Conservation (phyloP, 2,113 vertebrate species). For the Lagopus leucura region DNA sequence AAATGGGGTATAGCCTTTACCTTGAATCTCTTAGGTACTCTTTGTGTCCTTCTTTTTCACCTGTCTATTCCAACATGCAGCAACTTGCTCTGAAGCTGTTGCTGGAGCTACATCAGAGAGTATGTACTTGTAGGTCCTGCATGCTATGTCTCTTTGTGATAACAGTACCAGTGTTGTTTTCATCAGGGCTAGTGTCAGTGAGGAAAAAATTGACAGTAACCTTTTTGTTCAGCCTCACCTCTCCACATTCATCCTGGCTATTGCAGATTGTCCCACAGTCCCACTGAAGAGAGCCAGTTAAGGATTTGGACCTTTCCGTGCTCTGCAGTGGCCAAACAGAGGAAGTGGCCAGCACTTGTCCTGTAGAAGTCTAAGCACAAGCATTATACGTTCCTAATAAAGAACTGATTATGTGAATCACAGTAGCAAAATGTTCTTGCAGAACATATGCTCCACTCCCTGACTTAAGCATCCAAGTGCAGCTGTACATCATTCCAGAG, state of each 20-base stretch:
- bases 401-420: conserved; percentile 41
- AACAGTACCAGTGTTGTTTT: rapidly evolving
- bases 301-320: not conserved
- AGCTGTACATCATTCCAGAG: not conserved
- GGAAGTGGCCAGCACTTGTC: not conserved
- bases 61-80: not conserved
- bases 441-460: conserved; percentile 11
- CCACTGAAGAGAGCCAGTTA: not conserved
- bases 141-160: not conserved
- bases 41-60: not conserved
- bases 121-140: not conserved
- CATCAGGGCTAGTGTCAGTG: not conserved
- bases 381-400: conserved; percentile 33
- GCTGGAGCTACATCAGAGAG: not conserved
- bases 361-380: not conserved
- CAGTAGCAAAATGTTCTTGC: conserved; percentile 51
- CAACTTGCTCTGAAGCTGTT: not conserved
- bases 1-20: not conserved
- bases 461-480: not conserved
- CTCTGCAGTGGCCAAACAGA: not conserved
- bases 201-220: not conserved
- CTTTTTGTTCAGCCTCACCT: not conserved
- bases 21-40: not conserved
- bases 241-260: not conserved
- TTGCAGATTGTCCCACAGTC: rapidly evolving